Conservation (phyloP, 2,888 invertebrate genomes). For the Lapara coniferarum region DNA sequence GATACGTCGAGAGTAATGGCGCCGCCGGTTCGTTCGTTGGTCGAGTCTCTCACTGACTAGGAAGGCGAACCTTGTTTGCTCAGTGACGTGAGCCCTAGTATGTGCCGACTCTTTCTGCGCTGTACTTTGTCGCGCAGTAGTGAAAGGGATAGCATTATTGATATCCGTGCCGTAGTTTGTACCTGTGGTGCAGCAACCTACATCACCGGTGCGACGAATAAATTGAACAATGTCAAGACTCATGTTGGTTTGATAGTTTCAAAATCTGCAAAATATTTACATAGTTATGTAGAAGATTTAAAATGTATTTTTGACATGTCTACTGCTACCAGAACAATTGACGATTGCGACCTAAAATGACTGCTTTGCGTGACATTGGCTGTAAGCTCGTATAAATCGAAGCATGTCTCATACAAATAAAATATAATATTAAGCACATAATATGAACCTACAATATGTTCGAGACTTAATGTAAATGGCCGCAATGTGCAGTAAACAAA, state of each 20-base stretch:
- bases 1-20: slow-evolving; percentile 80
- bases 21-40: slow-evolving; percentile 74
- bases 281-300: slow-evolving; percentile 32
- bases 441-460: neutral
- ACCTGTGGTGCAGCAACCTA: slow-evolving; percentile 81
- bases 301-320: slow-evolving; percentile 28
- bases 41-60: slow-evolving; percentile 75
- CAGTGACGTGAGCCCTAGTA: slow-evolving; percentile 66
- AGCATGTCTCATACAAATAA: slow-evolving; percentile 35
- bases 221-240: slow-evolving; percentile 72
- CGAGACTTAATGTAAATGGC: neutral
- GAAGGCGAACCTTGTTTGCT: slow-evolving; percentile 81
- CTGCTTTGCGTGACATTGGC: slow-evolving; percentile 38
- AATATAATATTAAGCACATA: too few relatives aligned
- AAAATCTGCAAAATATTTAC: slow-evolving; percentile 64
- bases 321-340: slow-evolving; percentile 28
- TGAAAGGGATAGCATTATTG: slow-evolving; percentile 53
- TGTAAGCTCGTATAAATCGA: slow-evolving; percentile 29
- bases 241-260: slow-evolving; percentile 63
- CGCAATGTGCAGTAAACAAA: neutral
- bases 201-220: slow-evolving; percentile 70
- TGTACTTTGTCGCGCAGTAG: slow-evolving; percentile 22
- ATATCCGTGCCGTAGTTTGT: slow-evolving; percentile 46
- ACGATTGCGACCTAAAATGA: slow-evolving; percentile 35
- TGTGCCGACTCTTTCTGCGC: slow-evolving; percentile 53